phyloP scores from a whole-genome alignment of 2,113 vertebrate species.

The Cyanoramphus novaezelandiae region DNA sequence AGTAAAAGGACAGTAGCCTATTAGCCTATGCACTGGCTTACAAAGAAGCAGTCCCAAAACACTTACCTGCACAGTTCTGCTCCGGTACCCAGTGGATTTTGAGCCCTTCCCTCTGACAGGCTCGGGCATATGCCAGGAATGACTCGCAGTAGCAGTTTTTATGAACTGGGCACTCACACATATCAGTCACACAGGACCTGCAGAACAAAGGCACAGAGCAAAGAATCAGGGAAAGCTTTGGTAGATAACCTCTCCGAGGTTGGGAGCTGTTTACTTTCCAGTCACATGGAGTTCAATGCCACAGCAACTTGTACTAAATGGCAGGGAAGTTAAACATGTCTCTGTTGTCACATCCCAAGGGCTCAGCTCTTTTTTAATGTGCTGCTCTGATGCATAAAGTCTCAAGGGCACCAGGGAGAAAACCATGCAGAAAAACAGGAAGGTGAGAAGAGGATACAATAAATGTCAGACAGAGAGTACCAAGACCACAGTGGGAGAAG shows the following conservation, averaged over 20 bases:
- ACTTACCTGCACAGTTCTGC: constrained; percentile 88
- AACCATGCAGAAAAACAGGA: neutral
- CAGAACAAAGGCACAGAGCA: neutral
- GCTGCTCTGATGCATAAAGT: neutral
- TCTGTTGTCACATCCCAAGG: neutral
- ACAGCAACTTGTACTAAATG: neutral
- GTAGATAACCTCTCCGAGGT: fast-evolving
- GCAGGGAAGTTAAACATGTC: neutral
- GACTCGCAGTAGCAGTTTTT: constrained; percentile 99
- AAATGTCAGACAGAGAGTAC: neutral
- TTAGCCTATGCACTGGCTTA: neutral
- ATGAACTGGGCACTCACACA: constrained; percentile 96
- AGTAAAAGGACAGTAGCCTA: neutral
- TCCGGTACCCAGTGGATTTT: constrained; percentile 87
- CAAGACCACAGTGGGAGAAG: neutral
- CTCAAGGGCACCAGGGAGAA: neutral
- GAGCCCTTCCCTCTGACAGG: constrained; percentile 90
- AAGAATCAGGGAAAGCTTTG: neutral
- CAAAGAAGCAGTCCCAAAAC: neutral
- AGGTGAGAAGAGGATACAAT: neutral
- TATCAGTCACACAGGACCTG: constrained; percentile 97
- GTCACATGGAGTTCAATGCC: neutral
- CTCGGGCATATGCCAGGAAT: constrained; percentile 91
- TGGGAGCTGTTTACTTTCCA: neutral
- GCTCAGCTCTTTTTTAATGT: neutral